Evolutionary conservation across 2,797 vertebrate species (phyloP).

Genomic region (Labeo calbasu): DNA sequence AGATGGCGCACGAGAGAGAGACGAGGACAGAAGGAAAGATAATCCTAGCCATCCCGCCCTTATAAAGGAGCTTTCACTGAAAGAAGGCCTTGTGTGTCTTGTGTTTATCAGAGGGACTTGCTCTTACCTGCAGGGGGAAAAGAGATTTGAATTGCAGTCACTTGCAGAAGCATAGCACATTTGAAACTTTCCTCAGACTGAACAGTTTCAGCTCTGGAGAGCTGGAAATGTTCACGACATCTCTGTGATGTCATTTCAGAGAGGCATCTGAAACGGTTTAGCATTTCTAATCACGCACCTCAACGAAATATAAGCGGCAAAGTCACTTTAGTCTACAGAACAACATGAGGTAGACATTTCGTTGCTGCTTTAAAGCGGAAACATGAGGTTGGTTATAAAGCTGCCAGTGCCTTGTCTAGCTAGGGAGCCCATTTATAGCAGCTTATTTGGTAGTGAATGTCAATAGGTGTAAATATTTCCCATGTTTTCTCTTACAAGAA

Average conservation of each 20-base stretch:
- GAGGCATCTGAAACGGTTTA: background rate
- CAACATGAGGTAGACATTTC: background rate
- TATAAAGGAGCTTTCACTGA: constrained; percentile 59
- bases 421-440: constrained; percentile 4
- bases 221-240: constrained; percentile 1
- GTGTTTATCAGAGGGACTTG: constrained; percentile 55
- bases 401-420: background rate
- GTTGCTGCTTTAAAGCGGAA: background rate
- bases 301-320: background rate
- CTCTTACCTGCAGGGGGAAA: constrained; percentile 62
- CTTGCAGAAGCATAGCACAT: constrained; percentile 56
- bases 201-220: constrained; percentile 4
- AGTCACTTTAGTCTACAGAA: background rate
- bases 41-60: constrained; percentile 56
- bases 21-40: constrained; percentile 60
- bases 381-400: constrained; percentile 6
- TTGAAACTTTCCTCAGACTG: constrained; percentile 36
- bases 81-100: constrained; percentile 60
- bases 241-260: background rate
- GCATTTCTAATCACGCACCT: background rate
- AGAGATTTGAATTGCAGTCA: constrained; percentile 58
- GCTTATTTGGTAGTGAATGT: constrained; percentile 29
- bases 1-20: constrained; percentile 39
- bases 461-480: constrained; percentile 36
- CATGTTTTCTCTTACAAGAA: constrained; percentile 45